phyloP scores from a whole-genome alignment of 2,888 invertebrate species.

The Ormyrus rosae region DNA sequence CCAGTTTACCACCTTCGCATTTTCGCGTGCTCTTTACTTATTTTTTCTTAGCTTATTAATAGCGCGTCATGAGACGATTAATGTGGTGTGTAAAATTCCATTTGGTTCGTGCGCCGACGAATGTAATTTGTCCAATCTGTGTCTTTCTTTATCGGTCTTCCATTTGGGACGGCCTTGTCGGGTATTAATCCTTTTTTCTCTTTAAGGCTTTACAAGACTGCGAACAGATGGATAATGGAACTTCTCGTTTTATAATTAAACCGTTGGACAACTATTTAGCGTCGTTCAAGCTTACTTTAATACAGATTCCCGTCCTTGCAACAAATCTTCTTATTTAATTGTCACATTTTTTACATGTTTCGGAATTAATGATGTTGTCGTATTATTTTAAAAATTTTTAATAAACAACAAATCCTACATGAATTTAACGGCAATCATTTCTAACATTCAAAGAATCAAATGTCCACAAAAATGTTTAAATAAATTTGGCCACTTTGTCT shows the following conservation, averaged over 20 bases:
- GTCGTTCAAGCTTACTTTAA: background rate
- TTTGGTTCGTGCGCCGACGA: conserved; percentile 11
- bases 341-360: too few species aligned
- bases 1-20: background rate
- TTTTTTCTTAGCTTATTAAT: conserved; percentile 36
- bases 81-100: conserved; percentile 28
- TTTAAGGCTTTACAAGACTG: background rate
- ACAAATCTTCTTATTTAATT: too few species aligned
- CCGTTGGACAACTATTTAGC: background rate
- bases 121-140: conserved; percentile 45
- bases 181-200: background rate
- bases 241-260: background rate
- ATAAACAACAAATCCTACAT: too few species aligned
- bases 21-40: background rate
- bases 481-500: too few species aligned
- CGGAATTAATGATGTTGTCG: too few species aligned
- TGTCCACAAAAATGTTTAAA: too few species aligned
- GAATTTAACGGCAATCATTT: too few species aligned
- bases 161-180: conserved; percentile 16
- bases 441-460: too few species aligned
- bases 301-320: too few species aligned
- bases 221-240: conserved; percentile 15
- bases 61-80: conserved; percentile 27
- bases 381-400: too few species aligned
- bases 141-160: conserved; percentile 39